Evolutionary conservation across 2,113 vertebrate genomes (phyloP).

Genomic region (Budorcas taxicolor): DNA sequence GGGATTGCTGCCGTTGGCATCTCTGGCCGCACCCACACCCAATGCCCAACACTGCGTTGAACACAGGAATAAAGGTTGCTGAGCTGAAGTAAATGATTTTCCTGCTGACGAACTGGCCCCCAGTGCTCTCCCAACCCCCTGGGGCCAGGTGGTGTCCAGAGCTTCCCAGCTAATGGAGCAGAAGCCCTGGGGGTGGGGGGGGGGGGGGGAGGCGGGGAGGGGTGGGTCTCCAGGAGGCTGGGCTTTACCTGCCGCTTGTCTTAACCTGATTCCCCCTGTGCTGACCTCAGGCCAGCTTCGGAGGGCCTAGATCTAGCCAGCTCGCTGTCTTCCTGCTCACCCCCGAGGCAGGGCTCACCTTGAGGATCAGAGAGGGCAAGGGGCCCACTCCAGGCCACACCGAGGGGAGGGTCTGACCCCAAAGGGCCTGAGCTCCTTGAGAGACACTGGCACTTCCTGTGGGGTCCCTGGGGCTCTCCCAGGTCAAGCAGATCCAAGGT

Average conservation of each 20-base stretch:
- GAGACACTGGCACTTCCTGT: neutral
- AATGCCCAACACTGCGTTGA: neutral
- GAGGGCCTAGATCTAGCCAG: neutral
- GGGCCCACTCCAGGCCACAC: neutral
- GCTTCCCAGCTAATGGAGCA: neutral
- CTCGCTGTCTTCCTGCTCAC: neutral
- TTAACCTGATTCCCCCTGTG: neutral
- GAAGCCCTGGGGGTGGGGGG: neutral
- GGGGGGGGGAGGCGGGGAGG: rapidly evolving
- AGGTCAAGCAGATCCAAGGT: neutral
- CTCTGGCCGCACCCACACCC: neutral
- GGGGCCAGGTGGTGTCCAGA: neutral
- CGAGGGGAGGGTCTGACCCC: neutral
- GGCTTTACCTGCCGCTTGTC: neutral
- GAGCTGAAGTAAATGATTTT: neutral
- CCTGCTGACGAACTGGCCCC: neutral
- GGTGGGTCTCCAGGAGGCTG: neutral
- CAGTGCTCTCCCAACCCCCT: neutral
- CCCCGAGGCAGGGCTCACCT: neutral
- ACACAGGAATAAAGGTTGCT: constrained; percentile 1
- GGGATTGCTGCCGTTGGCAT: neutral
- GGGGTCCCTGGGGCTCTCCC: neutral
- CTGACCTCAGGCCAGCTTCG: neutral
- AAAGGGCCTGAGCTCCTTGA: neutral
- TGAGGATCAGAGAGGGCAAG: neutral